Evolutionary conservation across 35 echinoderm and acorn worm species (phyloP).

Genomic region (Apostichopus parvimensis): DNA sequence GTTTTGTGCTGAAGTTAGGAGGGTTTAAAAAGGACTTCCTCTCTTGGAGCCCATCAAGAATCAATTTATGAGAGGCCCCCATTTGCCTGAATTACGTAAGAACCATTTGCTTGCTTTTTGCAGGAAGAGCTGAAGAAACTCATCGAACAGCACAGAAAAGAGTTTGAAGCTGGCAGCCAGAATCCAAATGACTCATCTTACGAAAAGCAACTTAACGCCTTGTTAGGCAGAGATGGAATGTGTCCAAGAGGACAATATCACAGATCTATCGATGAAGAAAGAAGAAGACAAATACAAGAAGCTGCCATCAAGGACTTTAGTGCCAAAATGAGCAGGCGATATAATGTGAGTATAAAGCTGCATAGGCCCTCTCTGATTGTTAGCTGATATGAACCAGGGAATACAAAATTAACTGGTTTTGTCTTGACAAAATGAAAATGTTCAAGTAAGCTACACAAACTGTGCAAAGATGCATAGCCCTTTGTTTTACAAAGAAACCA

Average conservation of each 20-base stretch:
- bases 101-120: neutral
- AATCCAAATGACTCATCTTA: constrained; percentile 44
- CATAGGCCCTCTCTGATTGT: neutral
- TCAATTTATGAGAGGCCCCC: too few relatives aligned
- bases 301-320: constrained; percentile 46
- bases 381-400: neutral
- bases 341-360: constrained; percentile 32
- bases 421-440: neutral
- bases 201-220: constrained; percentile 53
- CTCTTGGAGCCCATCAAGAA: too few relatives aligned
- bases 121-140: constrained; percentile 50
- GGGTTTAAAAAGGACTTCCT: too few relatives aligned
- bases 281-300: constrained; percentile 54
- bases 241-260: constrained; percentile 47
- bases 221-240: constrained; percentile 33
- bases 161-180: constrained; percentile 23
- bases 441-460: neutral
- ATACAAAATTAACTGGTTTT: neutral
- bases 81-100: too few relatives aligned
- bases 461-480: neutral
- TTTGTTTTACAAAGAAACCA: neutral
- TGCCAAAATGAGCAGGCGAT: constrained; percentile 50
- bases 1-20: too few relatives aligned
- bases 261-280: constrained; percentile 35
- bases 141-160: constrained; percentile 38